phyloP scores from a whole-genome alignment of 2,113 vertebrate species.

The Austrofundulus limnaeus region DNA sequence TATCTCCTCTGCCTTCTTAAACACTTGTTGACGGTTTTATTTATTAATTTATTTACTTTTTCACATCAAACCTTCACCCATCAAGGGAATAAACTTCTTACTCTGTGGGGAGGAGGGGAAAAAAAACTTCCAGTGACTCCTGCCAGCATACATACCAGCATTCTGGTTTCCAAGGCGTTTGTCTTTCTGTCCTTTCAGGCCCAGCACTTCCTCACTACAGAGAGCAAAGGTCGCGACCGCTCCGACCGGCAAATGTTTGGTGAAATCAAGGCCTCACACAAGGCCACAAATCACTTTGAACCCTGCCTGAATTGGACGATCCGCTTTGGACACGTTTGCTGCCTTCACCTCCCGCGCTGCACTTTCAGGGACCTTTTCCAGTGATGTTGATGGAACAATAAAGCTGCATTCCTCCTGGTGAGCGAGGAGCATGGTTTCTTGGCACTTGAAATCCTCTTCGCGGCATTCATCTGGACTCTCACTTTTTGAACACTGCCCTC shows the following conservation, averaged over 20 bases:
- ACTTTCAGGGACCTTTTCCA: slow-evolving; percentile 42
- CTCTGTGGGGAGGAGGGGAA: slow-evolving; percentile 11
- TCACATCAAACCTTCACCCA: slow-evolving; percentile 12
- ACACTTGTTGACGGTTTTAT: slow-evolving; percentile 26
- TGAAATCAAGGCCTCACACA: slow-evolving; percentile 63
- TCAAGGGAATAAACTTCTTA: background rate
- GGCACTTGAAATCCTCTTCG: slow-evolving; percentile 64
- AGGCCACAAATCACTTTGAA: slow-evolving; percentile 70
- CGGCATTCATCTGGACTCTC: slow-evolving; percentile 49
- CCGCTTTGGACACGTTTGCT: slow-evolving; percentile 26
- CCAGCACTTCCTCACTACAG: slow-evolving; percentile 50
- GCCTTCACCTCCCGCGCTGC: slow-evolving; percentile 8
- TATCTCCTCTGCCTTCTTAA: slow-evolving; percentile 20
- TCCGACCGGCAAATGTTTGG: slow-evolving; percentile 65
- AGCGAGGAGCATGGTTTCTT: slow-evolving; percentile 63
- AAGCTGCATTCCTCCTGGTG: slow-evolving; percentile 59
- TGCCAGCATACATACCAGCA: slow-evolving; percentile 22
- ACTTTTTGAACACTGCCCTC: slow-evolving; percentile 67
- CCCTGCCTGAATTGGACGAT: slow-evolving; percentile 44
- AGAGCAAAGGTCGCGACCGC: slow-evolving; percentile 62
- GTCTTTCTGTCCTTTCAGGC: slow-evolving; percentile 46
- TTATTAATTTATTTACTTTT: no score
- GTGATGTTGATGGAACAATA: slow-evolving; percentile 56
- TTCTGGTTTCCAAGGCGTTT: slow-evolving; percentile 58
- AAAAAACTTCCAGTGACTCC: slow-evolving; percentile 23